These are phyloP conservation scores for Acronicta aceris DNA, from an alignment of 2,888 invertebrate genomes.

Conservation along the genomic window DNA sequence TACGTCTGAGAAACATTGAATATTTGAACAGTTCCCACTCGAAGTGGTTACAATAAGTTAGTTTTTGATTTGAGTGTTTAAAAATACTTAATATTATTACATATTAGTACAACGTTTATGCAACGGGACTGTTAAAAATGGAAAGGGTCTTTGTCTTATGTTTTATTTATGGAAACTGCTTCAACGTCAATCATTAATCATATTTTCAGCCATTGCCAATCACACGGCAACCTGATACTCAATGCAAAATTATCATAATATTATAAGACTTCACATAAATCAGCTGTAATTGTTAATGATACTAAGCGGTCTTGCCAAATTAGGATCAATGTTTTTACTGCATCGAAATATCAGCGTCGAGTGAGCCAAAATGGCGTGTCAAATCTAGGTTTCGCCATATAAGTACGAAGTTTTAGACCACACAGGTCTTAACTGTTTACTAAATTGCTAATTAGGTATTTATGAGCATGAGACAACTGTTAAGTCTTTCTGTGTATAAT, in stretches of 20 bases:
- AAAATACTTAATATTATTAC: slow-evolving; percentile 22
- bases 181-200: slow-evolving; percentile 38
- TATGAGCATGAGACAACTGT: slow-evolving; percentile 40
- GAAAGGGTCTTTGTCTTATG: slow-evolving; percentile 12
- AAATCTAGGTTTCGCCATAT: slow-evolving; percentile 31
- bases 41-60: slow-evolving; percentile 42
- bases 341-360: slow-evolving; percentile 21
- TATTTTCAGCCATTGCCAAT: slow-evolving; percentile 39
- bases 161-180: slow-evolving; percentile 22
- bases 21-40: slow-evolving; percentile 71
- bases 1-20: slow-evolving; percentile 74
- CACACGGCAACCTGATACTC: slow-evolving; percentile 25
- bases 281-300: slow-evolving; percentile 39
- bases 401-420: slow-evolving; percentile 38
- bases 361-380: slow-evolving; percentile 17
- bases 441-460: slow-evolving; percentile 49
- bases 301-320: slow-evolving; percentile 35
- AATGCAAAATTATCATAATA: slow-evolving; percentile 37
- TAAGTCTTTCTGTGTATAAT: slow-evolving; percentile 22
- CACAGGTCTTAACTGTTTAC: slow-evolving; percentile 43
- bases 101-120: neutral
- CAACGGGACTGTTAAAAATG: slow-evolving; percentile 5
- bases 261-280: slow-evolving; percentile 43
- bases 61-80: slow-evolving; percentile 40
- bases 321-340: slow-evolving; percentile 37